A percentile compares a stretch with the other conserved stretches of the same genome.
These are phyloP conservation scores for Porites rus DNA, from an alignment of 92 coral and sea anemone genomes.

Conservation along the genomic window DNA sequence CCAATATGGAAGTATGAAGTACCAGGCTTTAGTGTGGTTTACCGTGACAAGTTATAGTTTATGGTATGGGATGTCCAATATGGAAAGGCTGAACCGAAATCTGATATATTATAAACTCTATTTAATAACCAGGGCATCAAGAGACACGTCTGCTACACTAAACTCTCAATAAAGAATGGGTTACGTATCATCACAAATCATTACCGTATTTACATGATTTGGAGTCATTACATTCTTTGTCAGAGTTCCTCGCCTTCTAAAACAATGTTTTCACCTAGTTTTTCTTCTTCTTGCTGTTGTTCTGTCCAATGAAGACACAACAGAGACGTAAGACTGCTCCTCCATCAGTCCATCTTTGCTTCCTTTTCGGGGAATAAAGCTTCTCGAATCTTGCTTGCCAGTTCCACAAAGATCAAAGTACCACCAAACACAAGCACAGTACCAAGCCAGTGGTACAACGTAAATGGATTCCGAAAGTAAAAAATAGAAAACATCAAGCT, in stretches of 20 bases:
- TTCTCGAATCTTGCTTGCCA: conserved; percentile 72
- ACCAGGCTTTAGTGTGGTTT: no score
- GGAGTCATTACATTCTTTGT: conserved; percentile 5
- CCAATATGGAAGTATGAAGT: no score
- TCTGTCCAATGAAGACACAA: conserved; percentile 6
- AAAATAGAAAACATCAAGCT: conserved; percentile 89
- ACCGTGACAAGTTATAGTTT: no score
- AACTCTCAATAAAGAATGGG: not conserved
- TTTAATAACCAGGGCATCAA: no score
- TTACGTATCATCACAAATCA: conserved; percentile 18
- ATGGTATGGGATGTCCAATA: no score
- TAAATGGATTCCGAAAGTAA: conserved; percentile 90
- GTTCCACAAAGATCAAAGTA: conserved; percentile 89
- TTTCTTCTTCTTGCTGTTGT: not conserved
- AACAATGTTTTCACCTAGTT: not conserved
- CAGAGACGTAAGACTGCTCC: not conserved
- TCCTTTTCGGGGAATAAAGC: conserved; percentile 25
- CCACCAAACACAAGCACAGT: conserved; percentile 90
- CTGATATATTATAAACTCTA: no score
- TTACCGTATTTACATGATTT: not conserved
- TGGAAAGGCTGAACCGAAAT: no score
- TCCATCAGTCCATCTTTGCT: conserved; percentile 23
- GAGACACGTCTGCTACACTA: no score
- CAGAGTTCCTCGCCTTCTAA: not conserved
- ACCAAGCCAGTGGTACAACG: conserved; percentile 90